Evolutionary conservation across 2,888 invertebrate genomes (phyloP).

Genomic region (Harpalus rufipes): DNA sequence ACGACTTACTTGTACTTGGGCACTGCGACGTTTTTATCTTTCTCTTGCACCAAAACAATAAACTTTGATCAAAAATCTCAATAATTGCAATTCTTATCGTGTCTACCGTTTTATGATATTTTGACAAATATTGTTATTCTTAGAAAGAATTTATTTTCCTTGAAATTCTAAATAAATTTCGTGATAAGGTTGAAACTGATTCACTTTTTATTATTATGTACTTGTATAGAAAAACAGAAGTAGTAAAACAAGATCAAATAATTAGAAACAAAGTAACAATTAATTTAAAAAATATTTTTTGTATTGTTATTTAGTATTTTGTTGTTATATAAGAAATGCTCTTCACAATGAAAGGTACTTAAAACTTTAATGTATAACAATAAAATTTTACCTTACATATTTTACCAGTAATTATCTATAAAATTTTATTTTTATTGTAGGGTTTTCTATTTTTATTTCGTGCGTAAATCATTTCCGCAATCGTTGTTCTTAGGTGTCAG

Average conservation of each 20-base stretch:
- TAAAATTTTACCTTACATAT: constrained; percentile 7
- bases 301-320: neutral
- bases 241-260: neutral
- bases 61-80: constrained; percentile 26
- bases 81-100: constrained; percentile 22
- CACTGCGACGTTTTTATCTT: constrained; percentile 17
- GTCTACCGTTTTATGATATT: constrained; percentile 18
- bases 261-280: neutral
- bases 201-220: neutral
- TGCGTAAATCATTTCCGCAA: neutral
- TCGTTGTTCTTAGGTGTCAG: neutral
- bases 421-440: neutral
- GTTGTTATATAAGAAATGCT: neutral
- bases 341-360: too few species aligned
- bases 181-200: constrained; percentile 5
- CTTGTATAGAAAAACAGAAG: neutral
- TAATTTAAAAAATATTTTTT: too few species aligned
- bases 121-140: constrained; percentile 20
- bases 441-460: neutral
- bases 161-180: constrained; percentile 14
- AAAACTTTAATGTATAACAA: neutral
- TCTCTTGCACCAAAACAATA: constrained; percentile 24
- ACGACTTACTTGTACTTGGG: constrained; percentile 20
- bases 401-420: neutral
- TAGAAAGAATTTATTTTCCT: constrained; percentile 10